Conservation (phyloP, 2,113 vertebrate species). For the Aegotheles bennettii region DNA sequence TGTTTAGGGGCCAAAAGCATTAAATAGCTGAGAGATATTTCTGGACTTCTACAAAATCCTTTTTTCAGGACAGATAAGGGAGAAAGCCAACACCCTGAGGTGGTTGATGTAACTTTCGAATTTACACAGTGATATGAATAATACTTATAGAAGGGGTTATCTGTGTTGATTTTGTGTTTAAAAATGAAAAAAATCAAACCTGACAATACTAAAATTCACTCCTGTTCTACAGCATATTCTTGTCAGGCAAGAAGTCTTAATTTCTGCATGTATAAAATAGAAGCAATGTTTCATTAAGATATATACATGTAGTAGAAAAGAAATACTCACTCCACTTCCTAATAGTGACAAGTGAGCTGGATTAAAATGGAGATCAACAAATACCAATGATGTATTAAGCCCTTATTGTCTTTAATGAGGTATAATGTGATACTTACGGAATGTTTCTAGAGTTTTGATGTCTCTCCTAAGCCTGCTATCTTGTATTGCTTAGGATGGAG, state of each 20-base stretch:
- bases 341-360: not conserved
- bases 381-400: not conserved
- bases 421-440: not conserved
- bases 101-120: constrained; percentile 21
- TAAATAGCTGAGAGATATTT: constrained; percentile 36
- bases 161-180: not conserved
- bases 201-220: not conserved
- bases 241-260: not conserved
- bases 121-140: not conserved
- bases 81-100: not conserved
- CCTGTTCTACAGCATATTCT: not conserved
- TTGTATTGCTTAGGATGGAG: not conserved
- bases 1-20: constrained; percentile 41
- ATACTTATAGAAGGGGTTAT: not conserved
- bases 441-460: not conserved
- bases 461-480: not conserved
- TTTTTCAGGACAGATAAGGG: constrained; percentile 13
- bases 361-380: not conserved
- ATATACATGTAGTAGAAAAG: not conserved
- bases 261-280: not conserved
- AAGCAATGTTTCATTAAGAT: not conserved
- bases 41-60: not conserved
- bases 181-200: not conserved
- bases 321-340: not conserved
- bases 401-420: not conserved